Evolutionary conservation across 2,113 vertebrate genomes (phyloP).

Genomic region (Haemorhous mexicanus): DNA sequence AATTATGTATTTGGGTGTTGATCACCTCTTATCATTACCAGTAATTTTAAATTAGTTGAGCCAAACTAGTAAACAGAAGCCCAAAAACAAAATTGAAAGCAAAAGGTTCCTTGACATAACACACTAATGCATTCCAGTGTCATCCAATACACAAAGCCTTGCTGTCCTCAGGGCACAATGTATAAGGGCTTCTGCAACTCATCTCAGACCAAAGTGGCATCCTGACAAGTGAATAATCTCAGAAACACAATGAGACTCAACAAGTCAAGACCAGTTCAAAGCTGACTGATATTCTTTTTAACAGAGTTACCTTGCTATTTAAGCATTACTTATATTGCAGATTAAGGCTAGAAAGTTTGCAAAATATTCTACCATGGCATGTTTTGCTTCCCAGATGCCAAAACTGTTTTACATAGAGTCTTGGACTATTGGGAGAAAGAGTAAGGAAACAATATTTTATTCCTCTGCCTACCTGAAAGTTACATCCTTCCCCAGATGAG

Average conservation of each 20-base stretch:
- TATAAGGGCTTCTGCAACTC: slow-evolving; percentile 40
- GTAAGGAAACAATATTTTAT: neutral
- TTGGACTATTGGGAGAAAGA: neutral
- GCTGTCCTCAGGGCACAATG: slow-evolving; percentile 52
- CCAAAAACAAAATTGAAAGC: slow-evolving; percentile 4
- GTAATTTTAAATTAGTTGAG: slow-evolving; percentile 22
- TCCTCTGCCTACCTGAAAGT: neutral
- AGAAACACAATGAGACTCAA: slow-evolving; percentile 49
- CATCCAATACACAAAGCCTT: slow-evolving; percentile 19
- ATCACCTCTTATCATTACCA: neutral
- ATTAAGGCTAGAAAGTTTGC: slow-evolving; percentile 43
- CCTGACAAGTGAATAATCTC: slow-evolving; percentile 58
- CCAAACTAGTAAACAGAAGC: slow-evolving; percentile 47
- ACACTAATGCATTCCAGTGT: slow-evolving; percentile 58
- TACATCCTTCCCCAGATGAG: neutral
- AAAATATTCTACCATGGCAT: neutral
- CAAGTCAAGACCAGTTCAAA: slow-evolving; percentile 71
- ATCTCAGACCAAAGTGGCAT: slow-evolving; percentile 21
- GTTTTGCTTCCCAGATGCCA: neutral
- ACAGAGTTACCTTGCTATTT: slow-evolving; percentile 26
- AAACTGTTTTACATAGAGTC: neutral
- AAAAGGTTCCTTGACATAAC: slow-evolving; percentile 17
- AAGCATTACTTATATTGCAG: neutral
- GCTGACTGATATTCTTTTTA: neutral
- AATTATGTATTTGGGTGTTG: neutral